Conservation (phyloP, 2,888 invertebrate species). For the Idaea aversata region DNA sequence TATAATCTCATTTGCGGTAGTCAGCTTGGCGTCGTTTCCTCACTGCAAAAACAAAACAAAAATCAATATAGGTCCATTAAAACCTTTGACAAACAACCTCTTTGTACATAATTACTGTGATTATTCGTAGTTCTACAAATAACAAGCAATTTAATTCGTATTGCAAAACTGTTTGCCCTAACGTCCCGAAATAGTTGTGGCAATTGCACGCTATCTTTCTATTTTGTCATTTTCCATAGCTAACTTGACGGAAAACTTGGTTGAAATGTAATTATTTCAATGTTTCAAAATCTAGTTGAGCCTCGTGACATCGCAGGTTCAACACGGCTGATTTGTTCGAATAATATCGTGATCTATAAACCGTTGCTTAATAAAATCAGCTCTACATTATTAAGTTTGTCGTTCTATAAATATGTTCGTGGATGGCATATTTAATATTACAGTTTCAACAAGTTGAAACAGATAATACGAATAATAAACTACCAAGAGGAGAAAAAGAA, state of each 20-base stretch:
- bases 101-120: not conserved
- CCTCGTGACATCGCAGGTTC: slow-evolving; percentile 68
- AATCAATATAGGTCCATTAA: not conserved
- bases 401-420: not conserved
- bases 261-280: slow-evolving; percentile 19
- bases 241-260: not conserved
- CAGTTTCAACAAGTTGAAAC: too few relatives aligned
- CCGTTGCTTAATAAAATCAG: slow-evolving; percentile 47
- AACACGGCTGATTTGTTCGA: slow-evolving; percentile 42
- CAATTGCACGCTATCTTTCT: not conserved
- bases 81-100: slow-evolving; percentile 10
- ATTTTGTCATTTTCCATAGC: not conserved
- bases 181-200: slow-evolving; percentile 54
- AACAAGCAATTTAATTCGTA: slow-evolving; percentile 19
- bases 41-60: slow-evolving; percentile 46
- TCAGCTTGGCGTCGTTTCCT: slow-evolving; percentile 75
- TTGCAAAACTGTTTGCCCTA: slow-evolving; percentile 13
- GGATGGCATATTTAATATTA: too few relatives aligned
- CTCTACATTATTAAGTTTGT: not conserved
- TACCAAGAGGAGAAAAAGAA: too few relatives aligned
- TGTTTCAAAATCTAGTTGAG: slow-evolving; percentile 56
- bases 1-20: slow-evolving; percentile 79
- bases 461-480: too few relatives aligned
- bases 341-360: slow-evolving; percentile 73
- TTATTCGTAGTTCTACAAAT: slow-evolving; percentile 38